phyloP scores from a whole-genome alignment of 2,797 vertebrate species.

The Linurgus olivaceus region DNA sequence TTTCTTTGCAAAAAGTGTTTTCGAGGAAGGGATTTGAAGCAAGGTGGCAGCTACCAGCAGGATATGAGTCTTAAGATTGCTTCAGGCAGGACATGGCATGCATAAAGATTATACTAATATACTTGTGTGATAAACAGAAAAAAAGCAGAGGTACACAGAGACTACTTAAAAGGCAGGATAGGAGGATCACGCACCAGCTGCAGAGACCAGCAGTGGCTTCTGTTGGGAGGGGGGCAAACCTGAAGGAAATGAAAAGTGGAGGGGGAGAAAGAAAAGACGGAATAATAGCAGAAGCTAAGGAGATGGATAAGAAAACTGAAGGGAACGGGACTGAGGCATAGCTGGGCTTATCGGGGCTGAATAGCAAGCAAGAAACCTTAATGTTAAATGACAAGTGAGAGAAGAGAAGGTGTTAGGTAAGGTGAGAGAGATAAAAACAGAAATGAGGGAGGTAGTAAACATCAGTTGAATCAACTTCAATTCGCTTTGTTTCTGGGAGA shows the following conservation, averaged over 20 bases:
- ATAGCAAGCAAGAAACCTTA: neutral
- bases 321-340: neutral
- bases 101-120: neutral
- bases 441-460: neutral
- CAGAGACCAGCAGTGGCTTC: neutral
- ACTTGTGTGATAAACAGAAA: neutral
- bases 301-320: neutral
- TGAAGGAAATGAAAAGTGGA: neutral
- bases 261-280: neutral
- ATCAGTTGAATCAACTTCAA: neutral
- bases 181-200: neutral
- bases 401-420: neutral
- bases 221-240: neutral
- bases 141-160: neutral
- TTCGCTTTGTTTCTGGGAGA: neutral
- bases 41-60: neutral
- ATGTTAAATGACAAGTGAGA: neutral
- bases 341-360: neutral
- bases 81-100: neutral
- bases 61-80: neutral
- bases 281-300: neutral
- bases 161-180: neutral
- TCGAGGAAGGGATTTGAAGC: neutral
- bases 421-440: neutral
- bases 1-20: neutral